A percentile compares a stretch with the other conserved stretches of the same genome.
phyloP scores from a whole-genome alignment of 2,888 invertebrate species.

The Epistrophe eligans region DNA sequence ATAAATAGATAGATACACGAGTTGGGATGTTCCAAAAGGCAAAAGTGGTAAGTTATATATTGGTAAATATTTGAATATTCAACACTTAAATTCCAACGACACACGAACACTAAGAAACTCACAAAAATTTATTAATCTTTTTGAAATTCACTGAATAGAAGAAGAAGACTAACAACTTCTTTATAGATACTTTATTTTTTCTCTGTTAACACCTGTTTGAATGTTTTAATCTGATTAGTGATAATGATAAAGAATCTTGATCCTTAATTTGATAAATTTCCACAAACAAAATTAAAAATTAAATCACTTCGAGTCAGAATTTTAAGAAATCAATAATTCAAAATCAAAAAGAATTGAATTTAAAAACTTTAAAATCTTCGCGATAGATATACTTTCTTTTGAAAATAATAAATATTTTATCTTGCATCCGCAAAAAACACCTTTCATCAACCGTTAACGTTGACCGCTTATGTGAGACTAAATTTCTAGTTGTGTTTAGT shows the following conservation, averaged over 20 bases:
- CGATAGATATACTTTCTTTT: slow-evolving; percentile 42
- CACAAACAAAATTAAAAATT: no score
- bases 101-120: not conserved
- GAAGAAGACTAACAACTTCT: slow-evolving; percentile 1
- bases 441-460: slow-evolving; percentile 55
- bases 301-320: not conserved
- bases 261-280: not conserved
- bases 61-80: slow-evolving; percentile 36
- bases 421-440: not conserved
- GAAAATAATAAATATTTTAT: not conserved
- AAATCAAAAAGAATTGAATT: not conserved
- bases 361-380: slow-evolving; percentile 4
- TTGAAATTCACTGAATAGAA: not conserved
- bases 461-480: slow-evolving; percentile 64
- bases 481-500: slow-evolving; percentile 57
- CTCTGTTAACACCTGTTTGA: not conserved
- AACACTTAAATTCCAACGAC: slow-evolving; percentile 24
- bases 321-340: not conserved
- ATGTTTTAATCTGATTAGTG: not conserved
- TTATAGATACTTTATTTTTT: not conserved
- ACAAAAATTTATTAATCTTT: slow-evolving; percentile 2
- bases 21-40: slow-evolving; percentile 36
- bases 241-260: slow-evolving; percentile 8
- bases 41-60: slow-evolving; percentile 14
- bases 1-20: not conserved